Evolutionary conservation across 2,113 vertebrate genomes (phyloP).

Genomic region (Hoplias malabaricus): DNA sequence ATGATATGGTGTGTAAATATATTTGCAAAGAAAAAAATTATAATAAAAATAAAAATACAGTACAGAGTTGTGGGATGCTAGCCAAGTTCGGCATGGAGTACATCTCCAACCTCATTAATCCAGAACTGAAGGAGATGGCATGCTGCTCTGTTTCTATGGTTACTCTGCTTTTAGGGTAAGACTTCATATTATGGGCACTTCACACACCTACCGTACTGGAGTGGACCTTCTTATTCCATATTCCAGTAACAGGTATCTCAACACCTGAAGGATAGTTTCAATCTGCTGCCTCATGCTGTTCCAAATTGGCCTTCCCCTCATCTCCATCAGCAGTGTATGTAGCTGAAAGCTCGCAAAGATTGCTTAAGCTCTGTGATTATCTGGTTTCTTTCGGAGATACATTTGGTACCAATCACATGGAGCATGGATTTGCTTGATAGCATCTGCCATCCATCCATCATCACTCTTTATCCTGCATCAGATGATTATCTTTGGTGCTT

Average conservation of each 20-base stretch:
- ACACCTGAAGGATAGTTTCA: not conserved
- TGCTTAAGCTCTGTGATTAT: not conserved
- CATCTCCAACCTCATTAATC: not conserved
- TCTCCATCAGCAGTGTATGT: not conserved
- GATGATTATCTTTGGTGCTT: not conserved
- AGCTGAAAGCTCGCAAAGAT: not conserved
- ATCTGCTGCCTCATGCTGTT: not conserved
- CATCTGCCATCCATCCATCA: not conserved
- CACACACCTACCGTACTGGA: not conserved
- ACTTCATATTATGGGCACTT: not conserved
- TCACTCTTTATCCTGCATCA: not conserved
- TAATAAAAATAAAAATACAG: not conserved
- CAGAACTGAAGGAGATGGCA: conserved; percentile 28
- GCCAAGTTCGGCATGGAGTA: not conserved
- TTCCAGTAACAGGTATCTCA: conserved; percentile 1
- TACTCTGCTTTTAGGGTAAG: conserved; percentile 37
- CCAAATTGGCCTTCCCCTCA: not conserved
- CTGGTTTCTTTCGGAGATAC: not conserved
- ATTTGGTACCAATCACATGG: not conserved
- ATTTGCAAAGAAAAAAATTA: not conserved
- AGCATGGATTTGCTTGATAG: not conserved
- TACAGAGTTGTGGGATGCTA: not conserved
- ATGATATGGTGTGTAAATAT: not conserved
- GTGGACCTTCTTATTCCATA: not conserved
- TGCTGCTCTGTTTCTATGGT: conserved; percentile 61